A percentile compares a stretch with the other conserved stretches of the same genome.
phyloP scores from a whole-genome alignment of 2,888 invertebrate species.

The Dusona sp. region DNA sequence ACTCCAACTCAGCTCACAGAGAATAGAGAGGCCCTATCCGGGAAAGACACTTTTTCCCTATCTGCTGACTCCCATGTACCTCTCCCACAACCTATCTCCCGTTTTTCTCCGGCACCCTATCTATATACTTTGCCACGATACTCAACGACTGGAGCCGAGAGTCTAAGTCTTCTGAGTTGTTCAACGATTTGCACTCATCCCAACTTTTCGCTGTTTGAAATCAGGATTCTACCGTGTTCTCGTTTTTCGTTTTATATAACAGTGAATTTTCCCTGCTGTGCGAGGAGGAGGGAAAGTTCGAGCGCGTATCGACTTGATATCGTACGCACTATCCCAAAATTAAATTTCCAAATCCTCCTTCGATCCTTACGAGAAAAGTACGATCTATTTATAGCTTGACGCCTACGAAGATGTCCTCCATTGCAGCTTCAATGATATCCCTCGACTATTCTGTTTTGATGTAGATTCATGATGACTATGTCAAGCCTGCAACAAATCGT shows the following conservation, averaged over 20 bases:
- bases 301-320: neutral
- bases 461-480: conserved; percentile 7
- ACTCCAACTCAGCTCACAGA: conserved; percentile 55
- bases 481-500: conserved; percentile 46
- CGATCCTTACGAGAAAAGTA: conserved; percentile 26
- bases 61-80: conserved; percentile 69
- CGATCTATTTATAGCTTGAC: conserved; percentile 62
- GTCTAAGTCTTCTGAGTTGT: conserved; percentile 62
- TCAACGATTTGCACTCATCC: conserved; percentile 43
- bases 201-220: conserved; percentile 15
- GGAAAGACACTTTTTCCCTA: conserved; percentile 67
- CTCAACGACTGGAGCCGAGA: conserved; percentile 57
- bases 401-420: conserved; percentile 16
- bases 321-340: conserved; percentile 70
- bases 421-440: conserved; percentile 49
- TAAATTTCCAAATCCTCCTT: conserved; percentile 70
- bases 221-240: neutral
- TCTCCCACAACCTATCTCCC: conserved; percentile 59
- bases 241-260: neutral
- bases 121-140: conserved; percentile 34
- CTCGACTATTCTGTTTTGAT: conserved; percentile 11
- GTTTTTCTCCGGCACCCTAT: conserved; percentile 49
- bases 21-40: conserved; percentile 41
- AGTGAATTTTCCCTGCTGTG: neutral
- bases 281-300: neutral